Percentiles rank a stretch among this genome's conserved stretches.
Conservation (phyloP, 2,797 vertebrate genomes). For the Propithecus perrieri region DNA sequence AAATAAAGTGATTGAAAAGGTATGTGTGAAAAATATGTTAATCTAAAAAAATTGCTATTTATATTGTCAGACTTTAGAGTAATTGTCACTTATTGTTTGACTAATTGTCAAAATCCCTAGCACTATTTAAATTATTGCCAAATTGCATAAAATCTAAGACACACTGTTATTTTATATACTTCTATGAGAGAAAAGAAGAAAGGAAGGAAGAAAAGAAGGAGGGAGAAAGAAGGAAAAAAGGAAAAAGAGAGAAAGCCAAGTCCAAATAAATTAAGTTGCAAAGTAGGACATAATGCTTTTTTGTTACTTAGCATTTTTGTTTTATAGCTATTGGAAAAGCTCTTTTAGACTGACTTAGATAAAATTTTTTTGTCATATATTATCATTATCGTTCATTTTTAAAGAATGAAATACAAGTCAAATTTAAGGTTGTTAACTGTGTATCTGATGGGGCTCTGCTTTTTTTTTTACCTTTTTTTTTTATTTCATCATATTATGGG, state of each 20-base stretch:
- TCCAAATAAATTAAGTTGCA: neutral
- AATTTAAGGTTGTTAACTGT: neutral
- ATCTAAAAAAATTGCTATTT: neutral
- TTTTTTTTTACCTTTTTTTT: too few relatives aligned
- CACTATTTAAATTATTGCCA: neutral
- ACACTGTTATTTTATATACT: neutral
- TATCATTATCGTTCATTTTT: neutral
- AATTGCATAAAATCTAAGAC: neutral
- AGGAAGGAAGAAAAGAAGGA: too few relatives aligned
- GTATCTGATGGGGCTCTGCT: neutral
- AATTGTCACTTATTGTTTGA: neutral
- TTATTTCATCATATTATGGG: too few relatives aligned
- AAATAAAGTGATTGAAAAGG: neutral
- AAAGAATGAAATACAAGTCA: neutral
- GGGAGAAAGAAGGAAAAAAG: too few relatives aligned
- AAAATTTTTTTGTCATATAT: neutral
- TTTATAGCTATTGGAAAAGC: neutral
- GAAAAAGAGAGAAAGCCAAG: rapidly evolving
- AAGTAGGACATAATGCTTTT: too few relatives aligned
- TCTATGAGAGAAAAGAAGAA: neutral
- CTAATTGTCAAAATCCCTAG: neutral
- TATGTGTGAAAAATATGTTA: neutral
- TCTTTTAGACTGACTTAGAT: neutral
- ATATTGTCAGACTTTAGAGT: neutral
- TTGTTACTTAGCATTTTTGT: neutral